These are phyloP conservation scores for Natator depressus DNA, from an alignment of 2,113 vertebrate species.

Conservation along the genomic window DNA sequence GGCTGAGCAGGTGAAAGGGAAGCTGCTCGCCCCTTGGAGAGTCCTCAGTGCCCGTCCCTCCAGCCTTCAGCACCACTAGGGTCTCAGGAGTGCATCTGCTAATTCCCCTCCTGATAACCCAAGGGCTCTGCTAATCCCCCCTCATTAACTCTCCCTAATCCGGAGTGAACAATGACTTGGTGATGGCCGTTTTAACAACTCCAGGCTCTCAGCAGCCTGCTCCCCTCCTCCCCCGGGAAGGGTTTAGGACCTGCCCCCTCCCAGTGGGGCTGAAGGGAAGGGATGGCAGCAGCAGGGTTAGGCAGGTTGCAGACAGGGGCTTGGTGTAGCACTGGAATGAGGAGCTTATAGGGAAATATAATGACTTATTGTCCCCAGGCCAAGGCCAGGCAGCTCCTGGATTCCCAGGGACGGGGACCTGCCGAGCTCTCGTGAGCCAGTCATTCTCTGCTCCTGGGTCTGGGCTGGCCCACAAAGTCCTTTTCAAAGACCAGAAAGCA, in stretches of 20 bases:
- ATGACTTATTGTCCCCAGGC: not conserved
- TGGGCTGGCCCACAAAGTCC: not conserved
- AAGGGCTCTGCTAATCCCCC: not conserved
- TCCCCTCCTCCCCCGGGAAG: not conserved
- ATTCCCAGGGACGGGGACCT: not conserved
- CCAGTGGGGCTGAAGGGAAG: not conserved
- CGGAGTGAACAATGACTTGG: not conserved
- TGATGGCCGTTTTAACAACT: not conserved
- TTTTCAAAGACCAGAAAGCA: not conserved
- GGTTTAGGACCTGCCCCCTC: not conserved
- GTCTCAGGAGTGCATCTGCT: not conserved
- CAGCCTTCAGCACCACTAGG: not conserved
- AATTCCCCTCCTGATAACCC: not conserved
- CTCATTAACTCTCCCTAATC: not conserved
- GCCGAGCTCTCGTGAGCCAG: not conserved
- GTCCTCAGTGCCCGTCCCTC: not conserved
- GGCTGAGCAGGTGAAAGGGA: not conserved
- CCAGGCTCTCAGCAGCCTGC: not conserved
- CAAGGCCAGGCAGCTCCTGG: not conserved
- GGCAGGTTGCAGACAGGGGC: not conserved
- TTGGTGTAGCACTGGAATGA: not conserved
- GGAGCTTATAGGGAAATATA: not conserved
- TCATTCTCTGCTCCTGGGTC: not conserved
- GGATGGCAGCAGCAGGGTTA: not conserved
- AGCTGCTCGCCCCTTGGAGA: fast-evolving